phyloP scores from a whole-genome alignment of 2,113 vertebrate genomes.

The Oriolus oriolus region DNA sequence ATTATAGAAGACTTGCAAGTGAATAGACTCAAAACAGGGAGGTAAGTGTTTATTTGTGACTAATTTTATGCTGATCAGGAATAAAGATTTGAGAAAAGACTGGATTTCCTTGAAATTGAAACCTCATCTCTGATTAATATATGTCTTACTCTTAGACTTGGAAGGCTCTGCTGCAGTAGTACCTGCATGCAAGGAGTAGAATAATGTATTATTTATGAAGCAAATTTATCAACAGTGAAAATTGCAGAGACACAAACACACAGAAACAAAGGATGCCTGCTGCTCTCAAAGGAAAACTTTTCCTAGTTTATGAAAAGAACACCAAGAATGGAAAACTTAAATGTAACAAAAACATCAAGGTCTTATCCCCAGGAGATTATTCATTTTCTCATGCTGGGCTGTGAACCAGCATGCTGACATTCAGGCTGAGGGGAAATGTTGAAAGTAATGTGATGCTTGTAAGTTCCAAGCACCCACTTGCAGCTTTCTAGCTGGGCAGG shows the following conservation, averaged over 20 bases:
- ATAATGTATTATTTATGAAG: neutral
- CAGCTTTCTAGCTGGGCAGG: neutral
- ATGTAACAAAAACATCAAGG: neutral
- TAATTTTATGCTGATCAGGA: neutral
- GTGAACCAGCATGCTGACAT: neutral
- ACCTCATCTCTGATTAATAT: neutral
- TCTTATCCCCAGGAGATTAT: neutral
- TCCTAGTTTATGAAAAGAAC: neutral
- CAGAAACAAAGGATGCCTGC: neutral
- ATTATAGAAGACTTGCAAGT: neutral
- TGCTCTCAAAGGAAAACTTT: neutral
- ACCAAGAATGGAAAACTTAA: neutral
- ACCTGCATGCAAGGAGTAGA: neutral
- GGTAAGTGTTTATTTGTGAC: neutral
- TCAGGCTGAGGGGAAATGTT: neutral
- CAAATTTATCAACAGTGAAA: neutral
- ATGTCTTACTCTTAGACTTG: neutral
- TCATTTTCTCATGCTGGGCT: neutral
- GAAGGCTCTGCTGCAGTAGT: neutral
- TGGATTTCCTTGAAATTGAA: neutral
- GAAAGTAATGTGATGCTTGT: accelerated
- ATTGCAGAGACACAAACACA: neutral
- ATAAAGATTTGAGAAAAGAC: neutral
- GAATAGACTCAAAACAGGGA: neutral
- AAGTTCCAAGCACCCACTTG: neutral